These are phyloP conservation scores for Thelaira solivaga DNA, from an alignment of 2,888 invertebrate genomes.

Conservation along the genomic window DNA sequence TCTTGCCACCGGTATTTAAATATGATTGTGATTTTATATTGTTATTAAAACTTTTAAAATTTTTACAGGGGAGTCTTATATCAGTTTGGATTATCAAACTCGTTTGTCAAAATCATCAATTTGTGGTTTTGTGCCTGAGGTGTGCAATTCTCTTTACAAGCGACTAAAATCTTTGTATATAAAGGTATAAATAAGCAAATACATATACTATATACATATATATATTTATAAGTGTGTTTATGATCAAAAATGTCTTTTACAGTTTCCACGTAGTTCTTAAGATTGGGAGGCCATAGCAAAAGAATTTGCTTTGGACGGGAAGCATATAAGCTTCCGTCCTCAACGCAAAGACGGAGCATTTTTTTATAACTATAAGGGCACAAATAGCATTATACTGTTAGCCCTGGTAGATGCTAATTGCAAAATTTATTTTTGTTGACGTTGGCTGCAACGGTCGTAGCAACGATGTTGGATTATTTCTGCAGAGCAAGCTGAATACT, in stretches of 20 bases:
- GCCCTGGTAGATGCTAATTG: constrained; percentile 2
- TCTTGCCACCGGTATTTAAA: too few relatives aligned
- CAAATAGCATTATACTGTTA: background rate
- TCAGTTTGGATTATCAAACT: background rate
- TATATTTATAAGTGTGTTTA: too few relatives aligned
- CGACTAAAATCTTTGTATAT: background rate
- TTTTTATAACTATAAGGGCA: background rate
- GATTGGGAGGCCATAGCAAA: background rate
- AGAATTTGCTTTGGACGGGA: background rate
- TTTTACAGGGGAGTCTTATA: background rate
- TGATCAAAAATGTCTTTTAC: too few relatives aligned
- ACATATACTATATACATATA: too few relatives aligned
- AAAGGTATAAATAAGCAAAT: too few relatives aligned
- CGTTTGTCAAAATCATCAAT: background rate
- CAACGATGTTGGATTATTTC: background rate
- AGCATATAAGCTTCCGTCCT: too few relatives aligned
- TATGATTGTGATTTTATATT: too few relatives aligned
- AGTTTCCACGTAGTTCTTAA: background rate
- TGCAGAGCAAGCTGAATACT: background rate
- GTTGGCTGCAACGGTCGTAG: background rate
- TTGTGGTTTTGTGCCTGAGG: background rate
- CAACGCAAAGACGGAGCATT: background rate
- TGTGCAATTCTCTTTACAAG: background rate
- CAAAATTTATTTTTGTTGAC: background rate
- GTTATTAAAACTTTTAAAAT: background rate